phyloP scores from a whole-genome alignment of 1,140 invertebrate species.

The Vanessa atalanta region DNA sequence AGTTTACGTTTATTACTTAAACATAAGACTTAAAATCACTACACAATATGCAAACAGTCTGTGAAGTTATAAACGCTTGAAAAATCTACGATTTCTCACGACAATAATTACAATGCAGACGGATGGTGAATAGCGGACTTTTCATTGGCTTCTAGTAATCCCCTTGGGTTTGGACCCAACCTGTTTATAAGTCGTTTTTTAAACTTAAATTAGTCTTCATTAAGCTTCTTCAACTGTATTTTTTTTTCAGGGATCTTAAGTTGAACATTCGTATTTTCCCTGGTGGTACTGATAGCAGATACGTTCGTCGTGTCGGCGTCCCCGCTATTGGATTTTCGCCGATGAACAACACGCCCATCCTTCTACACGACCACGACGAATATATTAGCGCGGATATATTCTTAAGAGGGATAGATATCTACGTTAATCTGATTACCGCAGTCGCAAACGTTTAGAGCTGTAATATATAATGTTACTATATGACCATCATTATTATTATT shows the following conservation, averaged over 20 bases:
- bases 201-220: too few relatives aligned
- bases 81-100: too few relatives aligned
- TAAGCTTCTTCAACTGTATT: not conserved
- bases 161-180: too few relatives aligned
- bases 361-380: slow-evolving; percentile 91
- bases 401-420: slow-evolving; percentile 88
- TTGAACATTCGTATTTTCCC: slow-evolving; percentile 68
- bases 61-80: too few relatives aligned
- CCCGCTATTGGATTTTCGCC: slow-evolving; percentile 92
- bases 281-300: slow-evolving; percentile 75
- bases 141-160: too few relatives aligned
- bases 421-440: slow-evolving; percentile 79
- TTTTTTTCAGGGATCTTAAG: slow-evolving; percentile 57
- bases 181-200: too few relatives aligned
- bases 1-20: too few relatives aligned
- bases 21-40: too few relatives aligned
- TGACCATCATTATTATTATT: too few relatives aligned
- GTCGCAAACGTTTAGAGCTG: slow-evolving; percentile 79
- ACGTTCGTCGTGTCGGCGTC: slow-evolving; percentile 82
- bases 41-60: too few relatives aligned
- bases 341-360: slow-evolving; percentile 89
- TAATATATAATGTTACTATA: not conserved
- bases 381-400: slow-evolving; percentile 86
- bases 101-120: too few relatives aligned
- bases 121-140: too few relatives aligned